phyloP scores from a whole-genome alignment of 2,797 vertebrate genomes.

The Fundulus diaphanus region DNA sequence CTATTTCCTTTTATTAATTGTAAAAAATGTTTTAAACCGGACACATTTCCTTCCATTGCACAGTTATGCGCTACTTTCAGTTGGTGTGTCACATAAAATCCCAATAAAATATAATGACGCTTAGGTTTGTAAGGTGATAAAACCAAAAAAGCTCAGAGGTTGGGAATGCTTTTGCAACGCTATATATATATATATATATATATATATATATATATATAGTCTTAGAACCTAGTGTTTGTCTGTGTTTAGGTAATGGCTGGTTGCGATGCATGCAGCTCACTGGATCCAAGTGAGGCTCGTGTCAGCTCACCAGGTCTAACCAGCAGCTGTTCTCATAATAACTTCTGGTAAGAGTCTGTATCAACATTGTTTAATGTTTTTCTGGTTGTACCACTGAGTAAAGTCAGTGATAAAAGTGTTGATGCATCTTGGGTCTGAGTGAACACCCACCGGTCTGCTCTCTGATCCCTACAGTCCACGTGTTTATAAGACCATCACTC shows the following conservation, averaged over 20 bases:
- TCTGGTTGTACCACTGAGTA: not conserved
- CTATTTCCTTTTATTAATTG: not conserved
- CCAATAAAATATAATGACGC: not conserved
- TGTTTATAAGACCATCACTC: slow-evolving; percentile 87
- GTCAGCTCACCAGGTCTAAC: slow-evolving; percentile 33
- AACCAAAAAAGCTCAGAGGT: not conserved
- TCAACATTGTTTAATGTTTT: not conserved
- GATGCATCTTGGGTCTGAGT: not conserved
- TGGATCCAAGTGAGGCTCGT: slow-evolving; percentile 34
- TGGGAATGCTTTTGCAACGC: not conserved
- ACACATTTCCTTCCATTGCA: not conserved
- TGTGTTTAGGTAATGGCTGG: slow-evolving; percentile 58
- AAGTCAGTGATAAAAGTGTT: not conserved
- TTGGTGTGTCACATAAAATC: not conserved
- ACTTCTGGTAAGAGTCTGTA: slow-evolving; percentile 61
- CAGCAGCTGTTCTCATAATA: slow-evolving; percentile 61
- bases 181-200: too few species aligned
- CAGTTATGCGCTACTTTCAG: not conserved
- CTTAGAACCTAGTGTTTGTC: slow-evolving; percentile 3
- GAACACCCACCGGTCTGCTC: not conserved
- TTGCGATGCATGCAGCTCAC: slow-evolving; percentile 30
- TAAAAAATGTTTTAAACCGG: not conserved
- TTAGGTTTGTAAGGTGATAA: not conserved
- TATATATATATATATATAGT: too few species aligned
- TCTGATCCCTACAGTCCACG: slow-evolving; percentile 78